These are phyloP conservation scores for Scalopus aquaticus DNA, from an alignment of 2,113 vertebrate species.

Conservation along the genomic window DNA sequence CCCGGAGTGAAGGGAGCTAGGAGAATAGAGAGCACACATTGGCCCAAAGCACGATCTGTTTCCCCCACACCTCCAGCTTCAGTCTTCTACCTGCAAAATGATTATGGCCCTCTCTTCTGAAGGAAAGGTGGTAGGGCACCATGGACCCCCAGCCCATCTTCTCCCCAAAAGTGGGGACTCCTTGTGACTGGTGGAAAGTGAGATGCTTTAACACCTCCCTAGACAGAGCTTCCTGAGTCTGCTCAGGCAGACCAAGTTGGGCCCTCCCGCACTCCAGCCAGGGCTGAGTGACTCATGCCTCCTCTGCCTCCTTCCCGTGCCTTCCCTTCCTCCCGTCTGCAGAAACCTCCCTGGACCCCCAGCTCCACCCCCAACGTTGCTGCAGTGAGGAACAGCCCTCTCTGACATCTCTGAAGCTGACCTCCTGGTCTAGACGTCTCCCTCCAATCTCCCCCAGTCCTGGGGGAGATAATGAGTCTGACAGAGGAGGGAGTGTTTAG, in stretches of 20 bases:
- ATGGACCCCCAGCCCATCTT: background rate
- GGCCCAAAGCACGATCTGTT: background rate
- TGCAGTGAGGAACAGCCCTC: background rate
- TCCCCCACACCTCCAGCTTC: background rate
- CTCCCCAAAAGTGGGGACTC: background rate
- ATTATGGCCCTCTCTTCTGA: background rate
- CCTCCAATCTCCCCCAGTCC: background rate
- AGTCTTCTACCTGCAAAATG: background rate
- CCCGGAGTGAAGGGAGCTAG: background rate
- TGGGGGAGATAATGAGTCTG: background rate
- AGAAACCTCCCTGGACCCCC: background rate
- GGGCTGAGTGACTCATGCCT: conserved; percentile 42
- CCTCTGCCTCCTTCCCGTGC: background rate
- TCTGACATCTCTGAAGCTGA: background rate
- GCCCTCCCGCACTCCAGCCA: background rate
- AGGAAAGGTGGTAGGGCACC: background rate
- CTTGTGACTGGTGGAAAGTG: background rate
- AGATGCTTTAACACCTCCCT: background rate
- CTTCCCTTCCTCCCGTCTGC: background rate
- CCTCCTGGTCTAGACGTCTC: background rate
- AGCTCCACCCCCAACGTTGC: background rate
- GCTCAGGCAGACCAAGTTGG: background rate
- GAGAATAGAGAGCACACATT: background rate
- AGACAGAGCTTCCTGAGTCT: background rate
- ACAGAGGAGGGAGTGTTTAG: background rate